Percentiles rank a stretch among this genome's conserved stretches.
phyloP scores from a whole-genome alignment of 2,888 invertebrate species.

The Agrotis segetum region DNA sequence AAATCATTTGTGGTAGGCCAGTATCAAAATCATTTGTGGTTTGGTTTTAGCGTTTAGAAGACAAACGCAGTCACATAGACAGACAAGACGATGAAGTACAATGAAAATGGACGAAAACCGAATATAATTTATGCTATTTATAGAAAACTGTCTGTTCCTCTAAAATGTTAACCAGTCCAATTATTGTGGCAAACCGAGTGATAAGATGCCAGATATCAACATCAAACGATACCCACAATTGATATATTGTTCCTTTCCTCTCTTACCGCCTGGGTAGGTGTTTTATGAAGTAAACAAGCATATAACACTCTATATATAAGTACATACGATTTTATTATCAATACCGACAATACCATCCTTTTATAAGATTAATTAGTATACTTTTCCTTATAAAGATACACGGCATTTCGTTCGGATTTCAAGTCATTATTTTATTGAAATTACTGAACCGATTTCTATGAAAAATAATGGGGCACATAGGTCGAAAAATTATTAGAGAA shows the following conservation, averaged over 20 bases:
- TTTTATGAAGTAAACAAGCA: constrained; percentile 2
- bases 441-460: no score
- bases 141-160: background rate
- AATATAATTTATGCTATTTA: background rate
- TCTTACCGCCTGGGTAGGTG: background rate
- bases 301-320: background rate
- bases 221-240: constrained; percentile 6
- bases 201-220: constrained; percentile 23
- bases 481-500: no score
- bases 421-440: no score
- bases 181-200: background rate
- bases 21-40: no score
- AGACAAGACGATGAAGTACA: no score
- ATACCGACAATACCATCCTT: background rate
- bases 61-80: no score
- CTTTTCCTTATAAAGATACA: constrained; percentile 5
- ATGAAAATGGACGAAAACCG: no score
- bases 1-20: no score
- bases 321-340: background rate
- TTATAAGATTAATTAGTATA: constrained; percentile 3
- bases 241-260: constrained; percentile 12
- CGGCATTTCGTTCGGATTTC: no score
- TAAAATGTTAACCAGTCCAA: constrained; percentile 4
- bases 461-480: no score
- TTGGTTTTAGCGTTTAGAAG: no score